A percentile compares a stretch with the other conserved stretches of the same genome.
Conservation (phyloP, 2,888 invertebrate genomes). For the Trachelus stipa region DNA sequence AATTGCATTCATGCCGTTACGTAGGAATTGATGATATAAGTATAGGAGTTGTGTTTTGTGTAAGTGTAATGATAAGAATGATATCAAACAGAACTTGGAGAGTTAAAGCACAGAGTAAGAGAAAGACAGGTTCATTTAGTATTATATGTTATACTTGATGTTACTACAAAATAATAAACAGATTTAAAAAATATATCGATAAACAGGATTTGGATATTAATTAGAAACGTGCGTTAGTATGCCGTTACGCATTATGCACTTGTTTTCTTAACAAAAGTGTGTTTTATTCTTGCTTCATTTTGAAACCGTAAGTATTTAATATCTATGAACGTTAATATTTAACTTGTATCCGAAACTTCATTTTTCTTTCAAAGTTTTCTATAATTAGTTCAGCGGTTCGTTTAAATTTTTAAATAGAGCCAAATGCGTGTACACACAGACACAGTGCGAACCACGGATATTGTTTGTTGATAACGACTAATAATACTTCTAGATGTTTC, state of each 20-base stretch:
- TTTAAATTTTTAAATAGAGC: neutral
- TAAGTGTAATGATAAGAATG: neutral
- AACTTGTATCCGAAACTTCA: neutral
- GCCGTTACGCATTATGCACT: neutral
- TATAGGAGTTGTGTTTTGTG: neutral
- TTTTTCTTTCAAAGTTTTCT: neutral
- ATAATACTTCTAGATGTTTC: neutral
- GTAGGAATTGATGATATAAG: neutral
- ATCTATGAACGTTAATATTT: no score
- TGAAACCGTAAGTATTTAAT: no score
- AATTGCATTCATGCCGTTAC: neutral
- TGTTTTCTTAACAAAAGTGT: neutral
- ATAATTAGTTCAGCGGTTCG: neutral
- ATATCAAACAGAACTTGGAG: no score
- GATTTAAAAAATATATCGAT: neutral
- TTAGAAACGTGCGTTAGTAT: neutral
- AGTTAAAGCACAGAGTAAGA: neutral
- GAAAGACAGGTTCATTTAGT: neutral
- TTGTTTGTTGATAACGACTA: neutral
- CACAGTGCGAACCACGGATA: neutral
- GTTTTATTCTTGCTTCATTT: no score
- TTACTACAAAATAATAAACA: neutral
- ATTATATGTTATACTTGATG: neutral
- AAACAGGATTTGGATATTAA: neutral
- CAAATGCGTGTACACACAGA: no score